Percentiles rank a stretch among this genome's conserved stretches.
phyloP scores from a whole-genome alignment of 2,888 invertebrate species.

The Eupithecia subumbrata region DNA sequence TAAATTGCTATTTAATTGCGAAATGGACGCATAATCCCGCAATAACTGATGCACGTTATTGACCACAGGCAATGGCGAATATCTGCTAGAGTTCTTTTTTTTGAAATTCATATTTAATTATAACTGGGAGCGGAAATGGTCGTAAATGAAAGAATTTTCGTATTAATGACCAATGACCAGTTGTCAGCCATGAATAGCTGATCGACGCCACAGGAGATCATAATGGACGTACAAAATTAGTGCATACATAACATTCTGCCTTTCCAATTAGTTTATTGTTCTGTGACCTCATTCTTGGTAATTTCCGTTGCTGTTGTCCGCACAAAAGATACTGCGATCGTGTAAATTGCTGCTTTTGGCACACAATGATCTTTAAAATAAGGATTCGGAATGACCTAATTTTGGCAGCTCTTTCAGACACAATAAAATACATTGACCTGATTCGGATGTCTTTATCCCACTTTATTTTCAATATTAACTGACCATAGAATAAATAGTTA shows the following conservation, averaged over 20 bases:
- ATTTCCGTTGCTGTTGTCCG: slow-evolving; percentile 13
- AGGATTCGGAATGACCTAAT: neutral
- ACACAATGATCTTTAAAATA: slow-evolving; percentile 6
- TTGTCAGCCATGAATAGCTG: slow-evolving; percentile 12
- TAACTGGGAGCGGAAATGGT: slow-evolving; percentile 16
- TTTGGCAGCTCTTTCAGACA: slow-evolving; percentile 5
- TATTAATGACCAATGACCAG: slow-evolving; percentile 15
- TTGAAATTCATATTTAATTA: slow-evolving; percentile 8
- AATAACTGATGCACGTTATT: slow-evolving; percentile 19
- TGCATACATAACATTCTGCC: slow-evolving; percentile 11
- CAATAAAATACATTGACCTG: neutral
- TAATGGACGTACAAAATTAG: neutral
- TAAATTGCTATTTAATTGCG: slow-evolving; percentile 39
- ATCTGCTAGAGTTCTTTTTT: neutral
- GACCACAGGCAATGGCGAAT: slow-evolving; percentile 11
- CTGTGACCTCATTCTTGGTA: slow-evolving; percentile 9
- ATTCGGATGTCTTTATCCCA: neutral
- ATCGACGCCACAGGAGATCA: slow-evolving; percentile 10
- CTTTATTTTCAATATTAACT: neutral
- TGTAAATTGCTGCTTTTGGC: slow-evolving; percentile 16
- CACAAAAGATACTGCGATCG: slow-evolving; percentile 9
- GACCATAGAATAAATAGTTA: neutral
- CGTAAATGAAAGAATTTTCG: slow-evolving; percentile 18
- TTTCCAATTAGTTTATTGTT: slow-evolving; percentile 22
- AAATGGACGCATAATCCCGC: slow-evolving; percentile 13